These are phyloP conservation scores for Dinocampus coccinellae DNA, from an alignment of 2,888 invertebrate species.

Conservation along the genomic window DNA sequence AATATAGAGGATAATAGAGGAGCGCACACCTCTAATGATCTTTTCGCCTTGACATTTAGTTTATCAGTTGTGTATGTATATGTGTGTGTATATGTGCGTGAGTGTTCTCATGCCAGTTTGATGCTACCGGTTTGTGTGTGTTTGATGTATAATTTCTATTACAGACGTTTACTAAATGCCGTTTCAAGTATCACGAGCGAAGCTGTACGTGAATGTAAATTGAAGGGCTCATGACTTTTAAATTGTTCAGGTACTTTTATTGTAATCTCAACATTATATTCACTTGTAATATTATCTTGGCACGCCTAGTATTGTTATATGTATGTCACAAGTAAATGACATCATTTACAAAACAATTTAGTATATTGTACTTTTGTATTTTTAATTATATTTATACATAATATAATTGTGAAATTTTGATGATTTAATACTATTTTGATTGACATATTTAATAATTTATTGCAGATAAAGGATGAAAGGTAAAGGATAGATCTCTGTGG, in stretches of 20 bases:
- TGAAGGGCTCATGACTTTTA: too few species aligned
- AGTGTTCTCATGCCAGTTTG: too few species aligned
- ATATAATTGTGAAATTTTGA: background rate
- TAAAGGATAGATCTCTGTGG: constrained; percentile 48
- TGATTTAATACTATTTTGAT: background rate
- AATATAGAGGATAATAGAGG: constrained; percentile 21
- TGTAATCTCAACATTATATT: background rate
- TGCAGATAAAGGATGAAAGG: background rate
- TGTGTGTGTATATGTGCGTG: too few species aligned
- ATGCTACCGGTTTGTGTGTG: too few species aligned
- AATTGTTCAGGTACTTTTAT: too few species aligned
- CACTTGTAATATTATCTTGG: constrained; percentile 42
- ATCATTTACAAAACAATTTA: too few species aligned
- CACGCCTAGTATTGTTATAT: constrained; percentile 68
- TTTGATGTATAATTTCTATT: background rate
- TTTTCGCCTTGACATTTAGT: constrained; percentile 59
- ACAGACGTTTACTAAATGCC: background rate
- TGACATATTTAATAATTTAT: background rate
- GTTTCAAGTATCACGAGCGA: background rate
- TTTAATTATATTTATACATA: too few species aligned
- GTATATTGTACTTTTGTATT: too few species aligned
- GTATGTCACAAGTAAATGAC: constrained; percentile 45
- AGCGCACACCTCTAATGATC: constrained; percentile 39
- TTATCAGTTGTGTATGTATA: constrained; percentile 49
- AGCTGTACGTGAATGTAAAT: background rate